Evolutionary conservation across 2,888 invertebrate genomes (phyloP).

Genomic region (Phragmatobia fuliginosa): DNA sequence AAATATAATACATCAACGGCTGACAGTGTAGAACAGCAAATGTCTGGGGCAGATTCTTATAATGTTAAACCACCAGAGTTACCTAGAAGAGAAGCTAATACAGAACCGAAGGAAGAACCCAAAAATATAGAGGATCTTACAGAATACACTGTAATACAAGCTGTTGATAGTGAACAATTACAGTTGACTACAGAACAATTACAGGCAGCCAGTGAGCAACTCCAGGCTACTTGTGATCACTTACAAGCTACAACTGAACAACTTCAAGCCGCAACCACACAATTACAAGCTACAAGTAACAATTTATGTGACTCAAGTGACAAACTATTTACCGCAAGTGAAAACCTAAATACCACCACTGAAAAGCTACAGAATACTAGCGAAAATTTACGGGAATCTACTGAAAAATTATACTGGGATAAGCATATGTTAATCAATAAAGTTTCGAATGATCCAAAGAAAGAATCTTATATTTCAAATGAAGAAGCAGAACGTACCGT

Average conservation of each 20-base stretch:
- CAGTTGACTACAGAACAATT: conserved; percentile 6
- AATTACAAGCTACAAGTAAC: conserved; percentile 11
- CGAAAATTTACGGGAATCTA: conserved; percentile 5
- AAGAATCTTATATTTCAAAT: not conserved
- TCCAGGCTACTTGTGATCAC: conserved; percentile 8
- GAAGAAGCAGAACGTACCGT: conserved; percentile 3
- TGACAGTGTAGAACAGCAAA: not conserved
- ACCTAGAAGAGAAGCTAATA: not conserved
- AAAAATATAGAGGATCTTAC: not conserved
- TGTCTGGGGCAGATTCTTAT: not conserved
- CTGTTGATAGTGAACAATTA: conserved; percentile 12
- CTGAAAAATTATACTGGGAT: conserved; percentile 6
- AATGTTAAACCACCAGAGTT: not conserved
- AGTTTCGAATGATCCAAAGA: not conserved
- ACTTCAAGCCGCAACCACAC: conserved; percentile 11
- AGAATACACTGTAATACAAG: not conserved
- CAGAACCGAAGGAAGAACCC: not conserved
- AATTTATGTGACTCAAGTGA: conserved; percentile 20
- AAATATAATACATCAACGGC: not conserved
- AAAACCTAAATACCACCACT: conserved; percentile 7
- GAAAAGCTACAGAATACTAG: conserved; percentile 14
- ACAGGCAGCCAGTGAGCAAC: conserved; percentile 8
- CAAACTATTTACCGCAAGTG: conserved; percentile 8
- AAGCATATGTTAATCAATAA: conserved; percentile 1
- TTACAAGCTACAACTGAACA: conserved; percentile 12